A percentile compares a stretch with the other conserved stretches of the same genome.
These are phyloP conservation scores for Sylvietta virens DNA, from an alignment of 2,113 vertebrate genomes.

Conservation along the genomic window DNA sequence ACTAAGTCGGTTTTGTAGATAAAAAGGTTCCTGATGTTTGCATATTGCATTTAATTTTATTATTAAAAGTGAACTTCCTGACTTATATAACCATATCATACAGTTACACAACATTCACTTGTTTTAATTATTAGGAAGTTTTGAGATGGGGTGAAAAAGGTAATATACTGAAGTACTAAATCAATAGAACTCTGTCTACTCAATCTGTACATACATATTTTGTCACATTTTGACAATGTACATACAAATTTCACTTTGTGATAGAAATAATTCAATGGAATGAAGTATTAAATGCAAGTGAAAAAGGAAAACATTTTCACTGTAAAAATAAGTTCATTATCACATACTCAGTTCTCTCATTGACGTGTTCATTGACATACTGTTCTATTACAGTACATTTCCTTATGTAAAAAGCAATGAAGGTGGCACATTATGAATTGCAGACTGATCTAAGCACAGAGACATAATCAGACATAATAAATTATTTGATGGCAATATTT, in stretches of 20 bases:
- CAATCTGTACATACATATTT: not conserved
- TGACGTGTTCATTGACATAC: not conserved
- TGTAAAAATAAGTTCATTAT: not conserved
- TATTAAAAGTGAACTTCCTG: not conserved
- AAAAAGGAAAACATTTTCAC: not conserved
- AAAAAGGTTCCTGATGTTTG: not conserved
- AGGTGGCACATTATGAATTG: not conserved
- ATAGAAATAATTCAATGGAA: not conserved
- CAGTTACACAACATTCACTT: not conserved
- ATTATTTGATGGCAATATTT: not conserved
- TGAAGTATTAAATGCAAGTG: not conserved
- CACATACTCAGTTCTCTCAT: not conserved
- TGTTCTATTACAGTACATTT: not conserved
- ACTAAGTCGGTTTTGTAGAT: not conserved
- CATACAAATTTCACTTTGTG: not conserved
- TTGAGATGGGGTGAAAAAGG: not conserved
- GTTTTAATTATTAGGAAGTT: not conserved
- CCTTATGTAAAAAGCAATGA: not conserved
- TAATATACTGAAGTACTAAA: not conserved
- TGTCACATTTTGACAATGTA: not conserved
- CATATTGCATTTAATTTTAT: not conserved
- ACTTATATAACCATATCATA: not conserved
- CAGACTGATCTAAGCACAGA: not conserved
- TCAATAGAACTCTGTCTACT: not conserved
- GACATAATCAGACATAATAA: not conserved